Evolutionary conservation across 2,113 vertebrate genomes (phyloP).

Genomic region (Conger conger): DNA sequence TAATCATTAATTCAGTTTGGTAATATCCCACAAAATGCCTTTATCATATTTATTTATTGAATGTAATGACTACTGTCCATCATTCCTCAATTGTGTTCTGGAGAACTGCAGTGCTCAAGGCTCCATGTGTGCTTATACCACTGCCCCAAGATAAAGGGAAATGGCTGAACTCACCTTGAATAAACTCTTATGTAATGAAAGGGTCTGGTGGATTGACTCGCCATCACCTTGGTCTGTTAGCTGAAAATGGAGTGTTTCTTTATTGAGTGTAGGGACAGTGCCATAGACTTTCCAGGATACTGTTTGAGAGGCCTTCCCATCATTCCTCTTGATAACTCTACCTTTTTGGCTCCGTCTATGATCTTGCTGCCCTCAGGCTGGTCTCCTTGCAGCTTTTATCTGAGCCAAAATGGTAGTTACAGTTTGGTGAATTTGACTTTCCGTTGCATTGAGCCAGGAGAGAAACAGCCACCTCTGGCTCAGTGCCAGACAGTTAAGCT

Average conservation of each 20-base stretch:
- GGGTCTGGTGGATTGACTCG: slow-evolving; percentile 50
- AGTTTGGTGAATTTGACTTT: not conserved
- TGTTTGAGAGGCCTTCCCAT: not conserved
- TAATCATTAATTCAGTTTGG: not conserved
- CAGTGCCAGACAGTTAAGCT: not conserved
- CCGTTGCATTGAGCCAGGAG: not conserved
- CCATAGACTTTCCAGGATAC: not conserved
- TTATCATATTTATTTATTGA: not conserved
- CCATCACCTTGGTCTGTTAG: not conserved
- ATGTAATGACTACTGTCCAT: not conserved
- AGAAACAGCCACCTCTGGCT: not conserved
- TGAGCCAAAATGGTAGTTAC: not conserved
- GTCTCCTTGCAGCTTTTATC: not conserved
- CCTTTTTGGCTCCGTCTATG: not conserved
- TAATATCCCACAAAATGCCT: not conserved
- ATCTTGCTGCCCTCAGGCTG: not conserved
- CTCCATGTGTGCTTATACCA: not conserved
- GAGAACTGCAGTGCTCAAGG: not conserved
- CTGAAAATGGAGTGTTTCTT: slow-evolving; percentile 33
- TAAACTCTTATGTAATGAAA: slow-evolving; percentile 50
- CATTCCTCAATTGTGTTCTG: not conserved
- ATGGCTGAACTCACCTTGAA: slow-evolving; percentile 20
- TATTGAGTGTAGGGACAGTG: not conserved
- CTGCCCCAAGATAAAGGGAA: slow-evolving; percentile 31
- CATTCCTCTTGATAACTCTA: not conserved